A percentile compares a stretch with the other conserved stretches of the same genome.
Conservation (phyloP, 2,113 vertebrate species). For the Amblyopsis rosae region DNA sequence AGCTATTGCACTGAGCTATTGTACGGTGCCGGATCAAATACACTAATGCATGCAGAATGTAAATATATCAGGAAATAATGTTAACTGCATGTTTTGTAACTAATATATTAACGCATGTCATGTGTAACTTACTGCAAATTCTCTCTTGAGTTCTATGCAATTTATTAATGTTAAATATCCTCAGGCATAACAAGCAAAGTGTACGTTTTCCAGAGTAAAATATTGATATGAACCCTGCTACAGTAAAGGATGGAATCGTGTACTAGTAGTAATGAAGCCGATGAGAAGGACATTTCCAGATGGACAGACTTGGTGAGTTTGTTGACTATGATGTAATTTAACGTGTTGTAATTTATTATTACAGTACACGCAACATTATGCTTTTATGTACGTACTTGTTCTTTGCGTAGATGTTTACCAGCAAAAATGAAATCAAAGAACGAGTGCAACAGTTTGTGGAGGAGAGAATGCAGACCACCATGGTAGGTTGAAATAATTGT, state of each 20-base stretch:
- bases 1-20: too few species aligned
- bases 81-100: too few species aligned
- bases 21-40: too few species aligned
- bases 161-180: too few species aligned
- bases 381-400: not conserved
- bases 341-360: too few species aligned
- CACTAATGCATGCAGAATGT: too few species aligned
- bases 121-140: too few species aligned
- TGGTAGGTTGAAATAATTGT: constrained; percentile 74
- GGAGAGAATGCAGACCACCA: constrained; percentile 85
- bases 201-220: not conserved
- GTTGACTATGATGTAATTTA: not conserved
- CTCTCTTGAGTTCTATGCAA: too few species aligned
- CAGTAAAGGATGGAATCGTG: constrained; percentile 35
- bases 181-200: not conserved
- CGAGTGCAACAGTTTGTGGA: constrained; percentile 83
- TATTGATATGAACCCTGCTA: not conserved
- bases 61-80: too few species aligned
- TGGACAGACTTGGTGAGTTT: constrained; percentile 55
- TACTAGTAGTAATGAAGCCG: not conserved
- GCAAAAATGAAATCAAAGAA: constrained; percentile 60
- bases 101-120: too few species aligned
- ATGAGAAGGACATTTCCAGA: constrained; percentile 39
- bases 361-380: not conserved
- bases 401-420: constrained; percentile 32